A percentile compares a stretch with the other conserved stretches of the same genome.
These are phyloP conservation scores for Nasonia longicornis DNA, from an alignment of 1,140 invertebrate genomes.

Conservation along the genomic window DNA sequence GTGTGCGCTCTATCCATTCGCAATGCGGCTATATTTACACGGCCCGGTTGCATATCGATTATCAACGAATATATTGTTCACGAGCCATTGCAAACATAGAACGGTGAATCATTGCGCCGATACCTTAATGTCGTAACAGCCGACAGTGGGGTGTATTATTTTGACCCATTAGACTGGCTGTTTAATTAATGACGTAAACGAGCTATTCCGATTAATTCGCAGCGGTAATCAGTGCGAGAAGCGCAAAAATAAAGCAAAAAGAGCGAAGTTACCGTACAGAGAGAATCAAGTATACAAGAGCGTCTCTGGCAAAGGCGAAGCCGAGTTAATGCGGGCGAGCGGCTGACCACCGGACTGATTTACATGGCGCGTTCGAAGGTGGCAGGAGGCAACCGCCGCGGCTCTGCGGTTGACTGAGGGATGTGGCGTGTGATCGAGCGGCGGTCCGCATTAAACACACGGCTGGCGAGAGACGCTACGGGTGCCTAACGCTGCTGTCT, in stretches of 20 bases:
- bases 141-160: too few relatives aligned
- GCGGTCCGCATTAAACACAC: constrained; percentile 56
- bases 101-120: too few relatives aligned
- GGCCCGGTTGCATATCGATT: too few relatives aligned
- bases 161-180: too few relatives aligned
- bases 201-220: too few relatives aligned
- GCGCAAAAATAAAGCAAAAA: too few relatives aligned
- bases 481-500: too few relatives aligned
- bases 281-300: not conserved
- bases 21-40: not conserved
- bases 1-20: not conserved
- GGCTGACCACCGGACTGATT: constrained; percentile 63
- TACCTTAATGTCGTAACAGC: too few relatives aligned
- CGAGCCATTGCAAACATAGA: too few relatives aligned
- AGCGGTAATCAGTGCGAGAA: too few relatives aligned
- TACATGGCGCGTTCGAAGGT: constrained; percentile 61
- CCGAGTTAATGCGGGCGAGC: constrained; percentile 60
- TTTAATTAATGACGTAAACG: too few relatives aligned
- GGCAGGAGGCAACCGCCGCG: constrained; percentile 43
- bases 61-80: too few relatives aligned
- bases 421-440: constrained; percentile 63
- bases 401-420: constrained; percentile 62
- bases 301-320: constrained; percentile 34
- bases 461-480: constrained; percentile 47
- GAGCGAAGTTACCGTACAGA: not conserved